These are phyloP conservation scores for Oasisia sp. DNA, from an alignment of 2,888 invertebrate species.

Conservation along the genomic window DNA sequence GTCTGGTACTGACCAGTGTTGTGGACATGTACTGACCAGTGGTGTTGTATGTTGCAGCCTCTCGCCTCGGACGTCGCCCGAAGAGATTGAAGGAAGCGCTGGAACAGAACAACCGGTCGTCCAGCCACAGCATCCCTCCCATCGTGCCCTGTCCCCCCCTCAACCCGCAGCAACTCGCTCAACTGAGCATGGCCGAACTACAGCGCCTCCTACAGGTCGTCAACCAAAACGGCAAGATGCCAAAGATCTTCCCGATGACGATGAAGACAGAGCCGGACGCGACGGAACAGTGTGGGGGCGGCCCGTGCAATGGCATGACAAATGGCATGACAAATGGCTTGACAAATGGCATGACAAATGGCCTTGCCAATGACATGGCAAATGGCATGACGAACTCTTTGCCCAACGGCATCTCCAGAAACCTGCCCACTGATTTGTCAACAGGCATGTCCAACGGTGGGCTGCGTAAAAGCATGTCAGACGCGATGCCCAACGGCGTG, in stretches of 20 bases:
- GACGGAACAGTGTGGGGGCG: background rate
- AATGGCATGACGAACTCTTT: background rate
- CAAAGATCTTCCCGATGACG: background rate
- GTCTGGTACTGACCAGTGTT: no score
- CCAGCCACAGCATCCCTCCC: conserved; percentile 49
- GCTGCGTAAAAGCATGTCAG: no score
- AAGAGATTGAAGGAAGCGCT: conserved; percentile 62
- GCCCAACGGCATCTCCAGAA: background rate
- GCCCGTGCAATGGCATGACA: background rate
- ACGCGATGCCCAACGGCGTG: background rate
- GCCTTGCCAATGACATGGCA: background rate
- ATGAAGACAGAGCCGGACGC: conserved; percentile 31
- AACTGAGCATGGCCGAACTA: conserved; percentile 60
- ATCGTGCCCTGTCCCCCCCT: conserved; percentile 60
- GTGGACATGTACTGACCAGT: no score
- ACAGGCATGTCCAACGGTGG: no score
- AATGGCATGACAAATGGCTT: background rate
- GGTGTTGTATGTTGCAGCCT: conserved; percentile 52
- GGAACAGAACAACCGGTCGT: conserved; percentile 24
- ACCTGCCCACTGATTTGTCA: no score
- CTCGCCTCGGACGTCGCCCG: conserved; percentile 63
- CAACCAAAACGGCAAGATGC: conserved; percentile 44
- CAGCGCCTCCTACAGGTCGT: conserved; percentile 57
- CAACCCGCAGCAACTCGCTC: conserved; percentile 31
- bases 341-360: background rate